Percentiles rank a stretch among this genome's conserved stretches.
Evolutionary conservation across 2,113 vertebrate species (phyloP).

Genomic region (Paradisaea rubra): DNA sequence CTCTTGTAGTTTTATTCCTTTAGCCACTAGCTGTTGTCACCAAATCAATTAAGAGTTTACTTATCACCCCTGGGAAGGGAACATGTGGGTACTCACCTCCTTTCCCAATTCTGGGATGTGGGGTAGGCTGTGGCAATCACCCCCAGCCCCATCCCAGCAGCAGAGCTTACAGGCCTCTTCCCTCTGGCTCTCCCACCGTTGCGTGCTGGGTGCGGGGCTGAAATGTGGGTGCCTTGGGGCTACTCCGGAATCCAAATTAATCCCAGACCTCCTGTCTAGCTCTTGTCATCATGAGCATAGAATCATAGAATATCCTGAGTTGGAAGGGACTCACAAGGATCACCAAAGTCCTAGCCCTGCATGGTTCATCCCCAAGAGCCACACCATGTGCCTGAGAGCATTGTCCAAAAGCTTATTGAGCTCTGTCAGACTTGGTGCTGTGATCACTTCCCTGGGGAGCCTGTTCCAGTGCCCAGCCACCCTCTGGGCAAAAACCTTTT

Average conservation of each 20-base stretch:
- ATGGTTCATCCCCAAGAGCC: background rate
- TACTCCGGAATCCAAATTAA: background rate
- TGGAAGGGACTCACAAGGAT: background rate
- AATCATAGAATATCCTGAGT: background rate
- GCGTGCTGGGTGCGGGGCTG: rapidly evolving
- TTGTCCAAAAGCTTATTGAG: background rate
- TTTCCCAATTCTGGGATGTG: background rate
- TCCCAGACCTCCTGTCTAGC: background rate
- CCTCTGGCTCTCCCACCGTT: background rate
- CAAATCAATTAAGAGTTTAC: background rate
- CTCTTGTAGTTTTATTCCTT: slow-evolving; percentile 32
- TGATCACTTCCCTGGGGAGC: background rate
- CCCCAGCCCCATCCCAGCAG: background rate
- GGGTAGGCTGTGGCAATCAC: background rate
- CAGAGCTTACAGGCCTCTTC: background rate
- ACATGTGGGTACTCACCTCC: background rate
- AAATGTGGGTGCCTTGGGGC: background rate
- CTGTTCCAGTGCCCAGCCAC: background rate
- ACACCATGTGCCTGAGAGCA: background rate
- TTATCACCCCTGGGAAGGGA: background rate
- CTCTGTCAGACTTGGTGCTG: background rate
- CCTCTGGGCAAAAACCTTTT: background rate
- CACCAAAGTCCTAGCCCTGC: background rate
- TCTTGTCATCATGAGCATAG: background rate
- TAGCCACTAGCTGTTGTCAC: background rate